Conservation (phyloP, 2,113 vertebrate genomes). For the Heliornis fulica region DNA sequence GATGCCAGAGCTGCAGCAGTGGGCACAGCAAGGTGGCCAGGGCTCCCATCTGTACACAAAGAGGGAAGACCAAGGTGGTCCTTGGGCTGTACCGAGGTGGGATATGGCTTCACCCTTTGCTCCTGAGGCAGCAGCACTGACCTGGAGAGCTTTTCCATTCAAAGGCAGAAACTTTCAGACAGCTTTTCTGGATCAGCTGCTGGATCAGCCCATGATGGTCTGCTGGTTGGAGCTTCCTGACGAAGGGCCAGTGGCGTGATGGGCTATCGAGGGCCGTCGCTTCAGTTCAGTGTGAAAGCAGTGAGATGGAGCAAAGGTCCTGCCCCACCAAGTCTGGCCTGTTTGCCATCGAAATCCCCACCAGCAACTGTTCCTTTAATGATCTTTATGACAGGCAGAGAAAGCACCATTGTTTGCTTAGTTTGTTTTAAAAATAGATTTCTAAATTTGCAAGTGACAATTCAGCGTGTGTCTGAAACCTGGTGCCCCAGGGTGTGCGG, state of each 20-base stretch:
- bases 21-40: neutral
- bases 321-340: neutral
- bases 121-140: neutral
- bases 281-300: neutral
- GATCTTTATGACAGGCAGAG: constrained; percentile 14
- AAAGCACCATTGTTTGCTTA: constrained; percentile 22
- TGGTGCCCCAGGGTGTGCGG: neutral
- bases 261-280: neutral
- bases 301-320: constrained; percentile 14
- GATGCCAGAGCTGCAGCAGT: neutral
- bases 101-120: neutral
- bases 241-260: accelerated
- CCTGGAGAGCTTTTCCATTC: neutral
- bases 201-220: neutral
- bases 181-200: neutral
- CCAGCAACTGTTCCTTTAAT: constrained; percentile 12
- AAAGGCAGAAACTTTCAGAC: neutral
- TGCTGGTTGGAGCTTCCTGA: neutral
- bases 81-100: neutral
- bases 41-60: neutral
- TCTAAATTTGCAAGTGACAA: constrained; percentile 37
- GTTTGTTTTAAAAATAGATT: constrained; percentile 50
- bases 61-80: neutral
- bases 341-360: neutral
- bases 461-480: neutral